These are phyloP conservation scores for Bursaphelenchus okinawaensis DNA, from an alignment of 2,888 invertebrate genomes.

Conservation along the genomic window DNA sequence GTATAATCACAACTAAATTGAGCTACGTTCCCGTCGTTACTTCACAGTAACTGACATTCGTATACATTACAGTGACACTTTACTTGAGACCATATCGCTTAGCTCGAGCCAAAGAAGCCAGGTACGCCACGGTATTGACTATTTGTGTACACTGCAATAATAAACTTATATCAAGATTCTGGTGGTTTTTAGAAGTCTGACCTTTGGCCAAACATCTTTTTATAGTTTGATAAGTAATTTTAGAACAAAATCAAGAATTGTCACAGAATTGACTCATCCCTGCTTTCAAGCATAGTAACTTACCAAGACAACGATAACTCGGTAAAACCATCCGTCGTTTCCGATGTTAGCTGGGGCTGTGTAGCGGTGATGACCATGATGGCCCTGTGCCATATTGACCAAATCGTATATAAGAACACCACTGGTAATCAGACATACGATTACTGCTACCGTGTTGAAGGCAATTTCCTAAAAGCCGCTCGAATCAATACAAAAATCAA, in stretches of 20 bases:
- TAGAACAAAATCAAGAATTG: too few relatives aligned
- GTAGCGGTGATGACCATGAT: slow-evolving; percentile 31
- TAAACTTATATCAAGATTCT: slow-evolving; percentile 14
- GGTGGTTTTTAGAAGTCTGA: too few relatives aligned
- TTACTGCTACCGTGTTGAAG: slow-evolving; percentile 26
- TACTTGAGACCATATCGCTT: slow-evolving; percentile 10
- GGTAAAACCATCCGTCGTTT: slow-evolving; percentile 31
- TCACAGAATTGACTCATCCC: too few relatives aligned
- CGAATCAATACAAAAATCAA: too few relatives aligned
- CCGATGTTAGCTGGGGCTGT: slow-evolving; percentile 30
- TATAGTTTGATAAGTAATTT: too few relatives aligned
- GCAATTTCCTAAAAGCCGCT: slow-evolving; percentile 23
- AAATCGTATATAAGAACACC: slow-evolving; percentile 26
- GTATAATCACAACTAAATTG: not conserved
- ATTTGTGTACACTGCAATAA: slow-evolving; percentile 22
- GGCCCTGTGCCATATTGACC: slow-evolving; percentile 23
- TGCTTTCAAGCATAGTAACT: not conserved
- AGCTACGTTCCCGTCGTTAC: not conserved
- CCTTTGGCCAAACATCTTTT: too few relatives aligned
- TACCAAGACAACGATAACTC: slow-evolving; percentile 33
- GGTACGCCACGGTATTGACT: slow-evolving; percentile 19
- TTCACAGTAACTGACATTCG: slow-evolving; percentile 9
- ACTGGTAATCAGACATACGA: slow-evolving; percentile 18
- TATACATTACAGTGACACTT: not conserved
- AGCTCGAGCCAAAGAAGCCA: slow-evolving; percentile 19